phyloP scores from a whole-genome alignment of 2,113 vertebrate genomes.

The Amblyornis subalaris region DNA sequence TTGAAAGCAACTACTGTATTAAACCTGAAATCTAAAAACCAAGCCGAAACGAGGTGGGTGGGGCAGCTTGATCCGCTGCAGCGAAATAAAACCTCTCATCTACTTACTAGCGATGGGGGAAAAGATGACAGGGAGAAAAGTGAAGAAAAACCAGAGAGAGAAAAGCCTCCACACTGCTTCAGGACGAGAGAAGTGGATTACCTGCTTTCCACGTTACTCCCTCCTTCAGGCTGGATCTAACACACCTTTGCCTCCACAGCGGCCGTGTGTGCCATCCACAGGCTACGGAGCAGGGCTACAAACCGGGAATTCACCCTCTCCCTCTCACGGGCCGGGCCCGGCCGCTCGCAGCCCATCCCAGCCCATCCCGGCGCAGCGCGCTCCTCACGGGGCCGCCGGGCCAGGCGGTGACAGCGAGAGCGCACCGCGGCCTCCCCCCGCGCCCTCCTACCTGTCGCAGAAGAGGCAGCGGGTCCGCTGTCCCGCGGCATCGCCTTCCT shows the following conservation, averaged over 20 bases:
- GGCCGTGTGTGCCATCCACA: accelerated
- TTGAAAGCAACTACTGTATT: background rate
- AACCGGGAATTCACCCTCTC: accelerated
- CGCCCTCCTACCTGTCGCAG: conserved; percentile 78
- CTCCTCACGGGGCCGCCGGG: background rate
- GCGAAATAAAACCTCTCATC: background rate
- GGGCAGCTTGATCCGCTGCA: background rate
- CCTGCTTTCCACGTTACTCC: accelerated
- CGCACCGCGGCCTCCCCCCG: background rate
- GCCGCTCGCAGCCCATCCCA: background rate
- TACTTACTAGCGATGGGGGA: accelerated
- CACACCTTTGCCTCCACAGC: accelerated
- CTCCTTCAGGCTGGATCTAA: accelerated
- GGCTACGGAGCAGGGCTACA: accelerated
- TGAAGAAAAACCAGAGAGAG: accelerated
- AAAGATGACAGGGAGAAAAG: accelerated
- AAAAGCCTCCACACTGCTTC: accelerated
- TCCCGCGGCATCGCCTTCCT: background rate
- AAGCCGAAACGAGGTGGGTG: accelerated
- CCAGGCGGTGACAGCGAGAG: background rate
- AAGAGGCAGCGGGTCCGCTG: conserved; percentile 80
- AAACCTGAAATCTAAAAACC: accelerated
- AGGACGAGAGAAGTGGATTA: accelerated
- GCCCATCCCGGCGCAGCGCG: background rate
- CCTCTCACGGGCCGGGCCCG: accelerated